Base-by-base conservation (phyloP, 1,140 invertebrate species). In the Leptonema lineaticorne region DNA sequence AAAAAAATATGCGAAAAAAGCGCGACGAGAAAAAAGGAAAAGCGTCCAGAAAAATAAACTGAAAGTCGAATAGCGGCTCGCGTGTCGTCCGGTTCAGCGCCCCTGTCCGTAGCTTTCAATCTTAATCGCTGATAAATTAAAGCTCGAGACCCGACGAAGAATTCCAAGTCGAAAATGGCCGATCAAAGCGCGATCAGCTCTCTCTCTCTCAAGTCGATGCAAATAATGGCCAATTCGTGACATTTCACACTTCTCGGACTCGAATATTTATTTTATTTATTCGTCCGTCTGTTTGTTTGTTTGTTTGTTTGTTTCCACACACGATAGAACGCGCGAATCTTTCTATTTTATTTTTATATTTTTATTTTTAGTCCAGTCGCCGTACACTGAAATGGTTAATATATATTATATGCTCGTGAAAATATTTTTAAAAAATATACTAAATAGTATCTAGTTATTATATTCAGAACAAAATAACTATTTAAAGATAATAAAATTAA, bases 61-160 rank as follows among this genome's bases (percentile, higher is more conserved):
- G n/a, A n/a, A n/a, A n/a, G n/a, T n/a, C n/a, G n/a, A n/a, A n/a
- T n/a, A n/a, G 14, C 56, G 16, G 59, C 33, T 41, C 59, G 59
- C 30, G 59, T 63, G 41, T 18, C 33, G 16, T 27, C 41, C n/a
- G n/a, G 28, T 45, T 46, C 46, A 24, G n/a, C 28, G 29, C 68
- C 62, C 50, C 57, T 57, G 53, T 16, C 48, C 60, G 50, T n/a
- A 50, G 62, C 68, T 63, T 56, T 64, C 63, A 63, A 64, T 69
- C 68, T 69, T 56, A 69, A 69, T 58, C 62, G 68, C 62, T 57
- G 62, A 69, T 64, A 64, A 64, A 69, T 64, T 56, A 65, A 58
- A 53, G 50, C 50, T 7, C 22, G 50, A 11, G 22, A 41, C 37
- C 11, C 1, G 20, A 24, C 24, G 50, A 41, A 11, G 37, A 9